phyloP scores from a whole-genome alignment of 2,888 invertebrate genomes.

The Leistus spinibarbis region DNA sequence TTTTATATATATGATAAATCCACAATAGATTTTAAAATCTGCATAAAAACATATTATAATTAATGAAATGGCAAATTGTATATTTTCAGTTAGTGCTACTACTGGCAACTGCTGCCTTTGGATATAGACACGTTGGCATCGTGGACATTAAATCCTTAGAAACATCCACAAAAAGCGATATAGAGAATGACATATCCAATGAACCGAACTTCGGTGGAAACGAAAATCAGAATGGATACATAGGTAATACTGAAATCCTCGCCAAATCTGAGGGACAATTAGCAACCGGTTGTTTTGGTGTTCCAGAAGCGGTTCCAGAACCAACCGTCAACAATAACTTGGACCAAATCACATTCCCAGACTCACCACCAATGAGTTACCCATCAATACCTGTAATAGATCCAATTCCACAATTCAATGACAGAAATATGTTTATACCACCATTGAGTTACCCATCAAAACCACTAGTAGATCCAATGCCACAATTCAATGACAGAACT shows the following conservation, averaged over 20 bases:
- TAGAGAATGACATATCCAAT: background rate
- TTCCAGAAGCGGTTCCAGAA: background rate
- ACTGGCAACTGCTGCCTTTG: background rate
- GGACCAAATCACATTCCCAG: background rate
- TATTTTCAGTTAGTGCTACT: background rate
- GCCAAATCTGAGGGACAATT: background rate
- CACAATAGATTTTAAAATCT: background rate
- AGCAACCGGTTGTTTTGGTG: slow-evolving; percentile 1
- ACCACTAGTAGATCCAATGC: background rate
- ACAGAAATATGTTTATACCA: background rate
- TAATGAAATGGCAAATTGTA: background rate
- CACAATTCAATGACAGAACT: background rate
- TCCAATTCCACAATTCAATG: background rate
- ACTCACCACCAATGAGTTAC: background rate
- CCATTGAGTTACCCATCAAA: background rate
- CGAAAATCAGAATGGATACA: background rate
- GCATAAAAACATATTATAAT: background rate
- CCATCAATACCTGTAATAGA: background rate
- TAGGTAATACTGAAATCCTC: background rate
- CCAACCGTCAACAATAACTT: background rate
- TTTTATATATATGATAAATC: background rate
- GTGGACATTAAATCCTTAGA: background rate
- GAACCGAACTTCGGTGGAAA: background rate
- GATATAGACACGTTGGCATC: background rate
- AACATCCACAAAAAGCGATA: background rate